These are phyloP conservation scores for Theocolax elegans DNA, from an alignment of 1,140 invertebrate genomes.

Conservation along the genomic window DNA sequence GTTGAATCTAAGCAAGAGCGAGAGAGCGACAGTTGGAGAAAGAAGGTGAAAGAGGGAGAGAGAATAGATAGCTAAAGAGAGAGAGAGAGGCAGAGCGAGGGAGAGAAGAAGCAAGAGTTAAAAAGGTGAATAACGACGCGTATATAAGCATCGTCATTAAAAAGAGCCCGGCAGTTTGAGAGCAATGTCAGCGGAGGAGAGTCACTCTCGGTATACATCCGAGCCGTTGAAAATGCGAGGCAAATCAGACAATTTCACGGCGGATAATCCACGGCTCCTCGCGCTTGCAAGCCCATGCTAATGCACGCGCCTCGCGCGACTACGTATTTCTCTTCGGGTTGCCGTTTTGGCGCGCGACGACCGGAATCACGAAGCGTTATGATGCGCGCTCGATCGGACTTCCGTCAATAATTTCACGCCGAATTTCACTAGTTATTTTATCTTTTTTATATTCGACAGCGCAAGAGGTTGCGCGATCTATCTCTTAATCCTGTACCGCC, in stretches of 20 bases:
- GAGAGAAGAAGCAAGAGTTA: constrained; percentile 2
- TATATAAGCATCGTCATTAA: constrained; percentile 41
- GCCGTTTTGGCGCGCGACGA: constrained; percentile 39
- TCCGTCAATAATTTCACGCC: constrained; percentile 67
- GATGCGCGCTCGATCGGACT: constrained; percentile 61
- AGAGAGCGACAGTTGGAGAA: background rate
- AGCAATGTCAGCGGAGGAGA: background rate
- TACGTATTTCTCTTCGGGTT: background rate
- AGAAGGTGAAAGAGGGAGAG: background rate
- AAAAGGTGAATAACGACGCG: constrained; percentile 40
- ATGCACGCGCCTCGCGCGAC: constrained; percentile 42
- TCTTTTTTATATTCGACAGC: constrained; percentile 49
- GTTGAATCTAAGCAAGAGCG: background rate
- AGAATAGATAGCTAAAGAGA: background rate
- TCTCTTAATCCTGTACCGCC: no score
- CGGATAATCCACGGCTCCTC: constrained; percentile 52
- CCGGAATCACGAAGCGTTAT: constrained; percentile 65
- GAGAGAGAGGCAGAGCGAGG: background rate
- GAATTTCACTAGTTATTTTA: constrained; percentile 55
- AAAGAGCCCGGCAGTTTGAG: constrained; percentile 22
- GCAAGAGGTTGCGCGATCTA: background rate
- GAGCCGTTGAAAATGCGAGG: constrained; percentile 55
- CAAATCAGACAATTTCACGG: constrained; percentile 64
- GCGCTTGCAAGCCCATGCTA: constrained; percentile 43
- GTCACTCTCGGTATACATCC: constrained; percentile 37